Conservation (phyloP, 2,888 invertebrate species). For the Eurytoma californica region DNA sequence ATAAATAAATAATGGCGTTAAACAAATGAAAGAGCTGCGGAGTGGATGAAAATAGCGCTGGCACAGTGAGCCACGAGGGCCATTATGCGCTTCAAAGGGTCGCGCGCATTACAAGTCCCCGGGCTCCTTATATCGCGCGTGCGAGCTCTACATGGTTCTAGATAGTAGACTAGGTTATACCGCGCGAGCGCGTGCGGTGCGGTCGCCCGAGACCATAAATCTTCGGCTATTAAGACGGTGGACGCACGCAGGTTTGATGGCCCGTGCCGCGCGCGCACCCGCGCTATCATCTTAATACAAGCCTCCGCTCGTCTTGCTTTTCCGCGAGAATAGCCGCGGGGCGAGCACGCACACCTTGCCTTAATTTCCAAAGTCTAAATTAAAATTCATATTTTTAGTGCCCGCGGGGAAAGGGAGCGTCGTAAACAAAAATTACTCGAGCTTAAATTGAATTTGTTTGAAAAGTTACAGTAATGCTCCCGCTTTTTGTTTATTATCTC, state of each 20-base stretch:
- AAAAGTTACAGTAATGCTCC: no score
- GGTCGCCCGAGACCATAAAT: slow-evolving; percentile 67
- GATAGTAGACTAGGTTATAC: slow-evolving; percentile 22
- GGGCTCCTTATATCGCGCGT: slow-evolving; percentile 17
- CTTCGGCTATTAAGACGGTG: slow-evolving; percentile 73
- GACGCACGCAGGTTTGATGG: slow-evolving; percentile 59
- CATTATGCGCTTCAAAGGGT: slow-evolving; percentile 49
- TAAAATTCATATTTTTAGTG: no score
- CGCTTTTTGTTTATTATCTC: no score
- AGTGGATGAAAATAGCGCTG: slow-evolving; percentile 31
- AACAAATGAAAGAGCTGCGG: slow-evolving; percentile 40
- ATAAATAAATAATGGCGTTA: slow-evolving; percentile 36
- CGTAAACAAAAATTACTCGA: no score
- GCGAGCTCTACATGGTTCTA: slow-evolving; percentile 21
- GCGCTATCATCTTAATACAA: slow-evolving; percentile 40
- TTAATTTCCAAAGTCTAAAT: no score
- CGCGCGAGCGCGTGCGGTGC: slow-evolving; percentile 50
- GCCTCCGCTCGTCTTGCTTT: slow-evolving; percentile 15
- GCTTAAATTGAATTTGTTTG: no score
- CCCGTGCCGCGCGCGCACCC: slow-evolving; percentile 39
- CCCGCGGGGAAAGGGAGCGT: no score
- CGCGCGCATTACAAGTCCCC: background rate
- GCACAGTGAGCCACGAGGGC: slow-evolving; percentile 4
- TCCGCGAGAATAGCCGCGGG: background rate
- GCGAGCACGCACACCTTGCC: background rate